Conservation (phyloP, 2,113 vertebrate genomes). For the Tenebrosternarchus preto region DNA sequence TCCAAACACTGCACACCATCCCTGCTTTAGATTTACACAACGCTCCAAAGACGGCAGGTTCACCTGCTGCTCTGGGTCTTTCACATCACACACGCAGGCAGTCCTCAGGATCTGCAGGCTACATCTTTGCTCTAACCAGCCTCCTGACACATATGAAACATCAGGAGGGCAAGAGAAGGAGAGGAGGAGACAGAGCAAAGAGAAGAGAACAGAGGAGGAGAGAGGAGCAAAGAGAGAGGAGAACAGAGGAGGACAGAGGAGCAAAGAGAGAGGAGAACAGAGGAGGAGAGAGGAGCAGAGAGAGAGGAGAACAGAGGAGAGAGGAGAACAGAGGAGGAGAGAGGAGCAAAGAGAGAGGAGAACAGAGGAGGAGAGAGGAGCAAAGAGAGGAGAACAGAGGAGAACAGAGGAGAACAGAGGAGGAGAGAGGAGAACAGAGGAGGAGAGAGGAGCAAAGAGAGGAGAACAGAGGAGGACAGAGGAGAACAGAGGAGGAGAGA, state of each 20-base stretch:
- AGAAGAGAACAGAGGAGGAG: constrained; percentile 16
- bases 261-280: constrained; percentile 8
- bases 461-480: background rate
- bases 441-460: constrained; percentile 1
- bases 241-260: background rate
- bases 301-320: background rate
- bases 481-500: constrained; percentile 10
- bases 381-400: constrained; percentile 2
- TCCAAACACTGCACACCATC: constrained; percentile 1
- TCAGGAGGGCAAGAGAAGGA: background rate
- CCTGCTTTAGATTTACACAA: background rate
- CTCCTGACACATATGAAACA: too few relatives aligned
- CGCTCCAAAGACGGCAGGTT: constrained; percentile 14
- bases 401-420: constrained; percentile 6
- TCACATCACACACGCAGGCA: too few relatives aligned
- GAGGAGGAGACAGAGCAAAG: too few relatives aligned
- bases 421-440: background rate
- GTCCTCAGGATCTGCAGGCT: too few relatives aligned
- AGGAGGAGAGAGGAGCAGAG: background rate
- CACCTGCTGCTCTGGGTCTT: too few relatives aligned
- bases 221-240: background rate
- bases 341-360: background rate
- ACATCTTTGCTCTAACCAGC: too few relatives aligned
- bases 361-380: background rate
- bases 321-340: constrained; percentile 16